These are phyloP conservation scores for Xiphydria camelus DNA, from an alignment of 2,888 invertebrate genomes.

Conservation along the genomic window DNA sequence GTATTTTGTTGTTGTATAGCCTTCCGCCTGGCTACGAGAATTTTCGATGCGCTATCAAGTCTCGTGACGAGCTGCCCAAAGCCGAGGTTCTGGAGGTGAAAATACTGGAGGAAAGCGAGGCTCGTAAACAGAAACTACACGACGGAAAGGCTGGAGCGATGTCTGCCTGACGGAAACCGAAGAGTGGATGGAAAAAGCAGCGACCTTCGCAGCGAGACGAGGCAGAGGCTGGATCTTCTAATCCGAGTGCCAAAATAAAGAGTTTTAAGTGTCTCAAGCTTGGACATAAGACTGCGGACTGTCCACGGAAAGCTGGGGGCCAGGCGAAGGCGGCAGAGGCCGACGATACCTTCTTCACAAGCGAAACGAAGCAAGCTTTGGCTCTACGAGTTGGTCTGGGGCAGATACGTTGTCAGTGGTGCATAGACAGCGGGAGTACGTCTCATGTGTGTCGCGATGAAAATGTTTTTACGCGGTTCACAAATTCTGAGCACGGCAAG, in stretches of 20 bases:
- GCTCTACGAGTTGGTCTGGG: too few species aligned
- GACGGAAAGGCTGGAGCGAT: neutral
- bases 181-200: neutral
- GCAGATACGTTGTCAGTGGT: too few species aligned
- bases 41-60: conserved; percentile 20
- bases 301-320: neutral
- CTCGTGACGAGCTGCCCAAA: conserved; percentile 17
- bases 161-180: neutral
- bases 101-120: conserved; percentile 13
- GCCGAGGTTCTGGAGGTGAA: conserved; percentile 16
- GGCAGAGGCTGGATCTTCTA: too few species aligned
- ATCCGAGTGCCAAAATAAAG: too few species aligned
- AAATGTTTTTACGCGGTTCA: too few species aligned
- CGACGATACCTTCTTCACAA: too few species aligned
- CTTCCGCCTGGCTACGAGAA: conserved; percentile 9
- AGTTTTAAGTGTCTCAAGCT: neutral
- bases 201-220: too few species aligned
- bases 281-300: conserved; percentile 3
- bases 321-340: neutral
- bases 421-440: too few species aligned
- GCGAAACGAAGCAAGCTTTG: too few species aligned
- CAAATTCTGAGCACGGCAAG: too few species aligned
- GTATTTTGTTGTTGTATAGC: conserved; percentile 9
- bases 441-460: too few species aligned
- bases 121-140: conserved; percentile 5